Evolutionary conservation across 2,888 invertebrate genomes (phyloP), one percentile per base, ranked within the genome.

Genomic region (Amblyjoppa fuscipennis): DNA sequence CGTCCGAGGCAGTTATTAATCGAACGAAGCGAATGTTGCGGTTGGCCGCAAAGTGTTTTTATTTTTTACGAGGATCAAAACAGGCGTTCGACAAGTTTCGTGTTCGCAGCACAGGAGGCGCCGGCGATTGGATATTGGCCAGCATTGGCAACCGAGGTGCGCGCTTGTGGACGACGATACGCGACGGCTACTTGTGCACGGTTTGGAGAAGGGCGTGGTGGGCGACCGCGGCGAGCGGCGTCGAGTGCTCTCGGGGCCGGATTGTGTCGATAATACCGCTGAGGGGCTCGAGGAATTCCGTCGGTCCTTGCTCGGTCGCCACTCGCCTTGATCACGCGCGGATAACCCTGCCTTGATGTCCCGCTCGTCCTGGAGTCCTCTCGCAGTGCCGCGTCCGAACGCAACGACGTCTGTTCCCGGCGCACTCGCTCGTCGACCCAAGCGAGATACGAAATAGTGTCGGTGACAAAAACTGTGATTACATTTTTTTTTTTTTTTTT

Each of bases 61-160:
- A 34, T 34, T 38, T 38, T 41, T 11, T 11, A 9, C 9, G 9
- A 11, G 41, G 11, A 41, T 41, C 9, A 7, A 41, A 41, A 41
- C 34, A 9, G 41, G 41, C 2, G 0, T 41, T 41, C 41, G 9
- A 41, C 9, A 1, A 41, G 11, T 41, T 41, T 9, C 41, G 41
- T 3, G 11, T 41, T 41, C 41, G 41, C 9, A 41, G 9, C 41
- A 41, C 20, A 6, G 34, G 9, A 41, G 1, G 41, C 11, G 41
- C 41, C 41, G 53, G 25, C 34, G 64, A 75, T 83, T 83, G 83
- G 83, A 83, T 83, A 75, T 79, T 70, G 34, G 83, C 83, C 83
- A 83, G 79, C 69, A 53, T 64, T 79, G 64, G 78, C 68, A 74
- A 53, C 78, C 9, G 41, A 41, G 41, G 41, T 41, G 9, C 2